Conservation (phyloP, 2,797 vertebrate species). For the Cossypha niveicapilla region DNA sequence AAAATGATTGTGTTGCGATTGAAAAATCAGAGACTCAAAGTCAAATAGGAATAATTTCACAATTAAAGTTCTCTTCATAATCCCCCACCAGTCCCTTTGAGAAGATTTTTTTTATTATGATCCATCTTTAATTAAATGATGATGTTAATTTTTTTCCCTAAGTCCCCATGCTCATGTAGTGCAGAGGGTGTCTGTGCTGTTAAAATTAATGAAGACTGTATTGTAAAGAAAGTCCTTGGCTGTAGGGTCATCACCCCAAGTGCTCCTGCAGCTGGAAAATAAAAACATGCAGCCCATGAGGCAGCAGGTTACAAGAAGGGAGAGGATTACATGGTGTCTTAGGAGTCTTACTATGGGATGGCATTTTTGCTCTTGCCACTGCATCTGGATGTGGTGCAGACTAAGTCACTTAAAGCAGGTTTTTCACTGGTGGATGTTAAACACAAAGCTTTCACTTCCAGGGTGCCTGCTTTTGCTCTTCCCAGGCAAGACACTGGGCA, state of each 20-base stretch:
- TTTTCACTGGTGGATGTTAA: background rate
- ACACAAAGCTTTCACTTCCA: background rate
- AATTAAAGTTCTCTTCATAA: conserved; percentile 1
- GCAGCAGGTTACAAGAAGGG: background rate
- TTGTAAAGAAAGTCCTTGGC: background rate
- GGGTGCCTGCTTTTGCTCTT: background rate
- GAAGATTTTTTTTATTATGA: conserved; percentile 12
- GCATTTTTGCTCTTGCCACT: background rate
- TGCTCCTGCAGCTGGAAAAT: background rate
- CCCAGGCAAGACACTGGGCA: accelerated
- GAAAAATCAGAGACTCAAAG: background rate
- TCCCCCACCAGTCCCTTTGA: background rate
- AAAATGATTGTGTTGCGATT: background rate
- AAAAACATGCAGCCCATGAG: background rate
- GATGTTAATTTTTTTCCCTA: conserved; percentile 35
- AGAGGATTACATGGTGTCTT: background rate
- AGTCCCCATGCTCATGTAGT: conserved; percentile 30
- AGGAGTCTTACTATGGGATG: background rate
- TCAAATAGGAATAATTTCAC: background rate
- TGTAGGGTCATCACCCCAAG: background rate
- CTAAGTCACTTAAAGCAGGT: background rate
- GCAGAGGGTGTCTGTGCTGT: background rate
- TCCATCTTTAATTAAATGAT: conserved; percentile 60
- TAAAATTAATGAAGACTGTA: conserved; percentile 43
- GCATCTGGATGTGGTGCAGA: background rate